Evolutionary conservation across 2,113 vertebrate species (phyloP), one percentile per base, ranked within the genome.

Genomic region (Atractosteus spatula): DNA sequence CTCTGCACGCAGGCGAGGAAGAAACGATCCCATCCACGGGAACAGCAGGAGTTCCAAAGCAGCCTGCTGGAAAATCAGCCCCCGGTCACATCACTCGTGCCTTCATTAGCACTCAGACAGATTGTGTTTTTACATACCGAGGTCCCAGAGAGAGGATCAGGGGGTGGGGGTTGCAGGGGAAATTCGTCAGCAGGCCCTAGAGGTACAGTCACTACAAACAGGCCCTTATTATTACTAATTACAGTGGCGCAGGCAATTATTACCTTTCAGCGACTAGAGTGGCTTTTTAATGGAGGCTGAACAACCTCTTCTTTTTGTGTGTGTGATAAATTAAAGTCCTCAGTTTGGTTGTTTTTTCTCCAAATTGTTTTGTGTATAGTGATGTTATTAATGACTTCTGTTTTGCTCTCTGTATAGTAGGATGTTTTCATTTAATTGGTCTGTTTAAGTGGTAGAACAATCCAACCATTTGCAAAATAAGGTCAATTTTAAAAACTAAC

Each of bases 91-190:
- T 86, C 84, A 87, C 80, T 85, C 62, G 73, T 68, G 76, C 77
- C 80, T 78, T 88, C 79, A 89, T 89, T 88, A 90, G 81, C 74
- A 71, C 55, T 63, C 74, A 71, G 86, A 71, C 89, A 89, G 85
- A 90, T 87, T 89, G 87, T 86, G 81, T 87, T 72, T 92, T 88
- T 85, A 82, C 84, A 89, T 87, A 76, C 74, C 68, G 5, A 79
- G 77, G 82, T 71, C 71, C 72, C 66, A 59, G 56, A 14, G 56
- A n/a, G 14, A n/a, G 14, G 11, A 12, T 4, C 8, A 8, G 47
- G 81, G 69, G 66, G 61, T 71, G 10, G 43, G 57, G 61, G 71
- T 51, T 87, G 85, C 77, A 81, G 76, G 73, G 72, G 74, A 76
- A 65, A 56, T 85, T 79, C 72, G 69, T 77, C 77, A 83, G 79